These are phyloP conservation scores for Enteromius unitaeniatus DNA, from an alignment of 2,797 vertebrate genomes.

Conservation along the genomic window DNA sequence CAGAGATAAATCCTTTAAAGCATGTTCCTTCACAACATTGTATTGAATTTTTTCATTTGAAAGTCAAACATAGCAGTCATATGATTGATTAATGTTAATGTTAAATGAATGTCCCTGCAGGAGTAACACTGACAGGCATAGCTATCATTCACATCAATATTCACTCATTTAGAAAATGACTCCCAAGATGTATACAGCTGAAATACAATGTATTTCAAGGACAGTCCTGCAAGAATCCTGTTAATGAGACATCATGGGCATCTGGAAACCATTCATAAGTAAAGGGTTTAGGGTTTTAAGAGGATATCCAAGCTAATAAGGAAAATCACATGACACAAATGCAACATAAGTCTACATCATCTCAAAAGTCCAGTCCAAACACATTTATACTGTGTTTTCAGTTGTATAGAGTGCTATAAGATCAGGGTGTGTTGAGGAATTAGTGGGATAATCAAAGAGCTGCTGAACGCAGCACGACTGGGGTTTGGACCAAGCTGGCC, in stretches of 20 bases:
- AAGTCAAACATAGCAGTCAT: slow-evolving; percentile 4
- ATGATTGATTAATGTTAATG: slow-evolving; percentile 2
- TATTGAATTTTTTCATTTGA: slow-evolving; percentile 12
- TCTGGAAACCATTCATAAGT: slow-evolving; percentile 30
- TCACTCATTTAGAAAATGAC: slow-evolving; percentile 14
- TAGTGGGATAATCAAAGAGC: slow-evolving; percentile 38
- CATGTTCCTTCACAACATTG: slow-evolving; percentile 9
- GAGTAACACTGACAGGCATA: background rate
- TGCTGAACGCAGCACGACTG: slow-evolving; percentile 51
- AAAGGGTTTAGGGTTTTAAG: slow-evolving; percentile 28
- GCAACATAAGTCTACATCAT: background rate
- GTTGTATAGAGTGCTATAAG: slow-evolving; percentile 25
- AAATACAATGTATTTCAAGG: background rate
- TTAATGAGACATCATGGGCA: slow-evolving; percentile 23
- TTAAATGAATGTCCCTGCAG: background rate
- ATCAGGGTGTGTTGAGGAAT: slow-evolving; percentile 41
- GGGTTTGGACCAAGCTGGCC: slow-evolving; percentile 41
- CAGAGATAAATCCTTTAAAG: background rate
- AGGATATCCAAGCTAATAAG: slow-evolving; percentile 43
- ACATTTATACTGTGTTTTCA: slow-evolving; percentile 33
- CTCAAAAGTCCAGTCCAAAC: slow-evolving; percentile 33
- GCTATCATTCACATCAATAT: background rate
- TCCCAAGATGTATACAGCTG: background rate
- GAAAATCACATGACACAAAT: slow-evolving; percentile 30
- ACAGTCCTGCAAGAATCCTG: slow-evolving; percentile 9